These are phyloP conservation scores for Steinernema feltiae DNA, from an alignment of 1,140 invertebrate species.

Conservation along the genomic window DNA sequence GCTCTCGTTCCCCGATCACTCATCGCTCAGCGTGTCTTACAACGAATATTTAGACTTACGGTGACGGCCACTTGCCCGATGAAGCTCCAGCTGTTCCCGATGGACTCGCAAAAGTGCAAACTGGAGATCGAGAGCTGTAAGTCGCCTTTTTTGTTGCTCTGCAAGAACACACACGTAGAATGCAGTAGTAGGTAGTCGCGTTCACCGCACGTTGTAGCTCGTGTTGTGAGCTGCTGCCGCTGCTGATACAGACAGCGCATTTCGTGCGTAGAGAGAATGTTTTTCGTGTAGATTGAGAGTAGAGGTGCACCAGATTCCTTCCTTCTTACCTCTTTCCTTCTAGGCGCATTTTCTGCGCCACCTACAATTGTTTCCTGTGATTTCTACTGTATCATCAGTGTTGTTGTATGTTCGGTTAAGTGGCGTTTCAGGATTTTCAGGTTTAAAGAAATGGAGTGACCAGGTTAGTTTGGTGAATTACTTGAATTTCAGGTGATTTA, in stretches of 20 bases:
- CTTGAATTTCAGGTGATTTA: neutral
- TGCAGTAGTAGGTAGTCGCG: too few relatives aligned
- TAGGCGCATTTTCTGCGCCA: slow-evolving; percentile 7
- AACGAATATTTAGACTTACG: slow-evolving; percentile 69
- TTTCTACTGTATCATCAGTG: neutral
- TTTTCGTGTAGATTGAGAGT: neutral
- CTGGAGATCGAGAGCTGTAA: slow-evolving; percentile 63
- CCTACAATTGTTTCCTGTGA: neutral
- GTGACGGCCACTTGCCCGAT: slow-evolving; percentile 95
- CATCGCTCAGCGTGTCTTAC: too few relatives aligned
- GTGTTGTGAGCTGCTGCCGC: neutral
- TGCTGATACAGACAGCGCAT: neutral
- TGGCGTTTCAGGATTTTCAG: neutral
- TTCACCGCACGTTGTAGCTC: slow-evolving; percentile 1
- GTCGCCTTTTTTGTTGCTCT: slow-evolving; percentile 40
- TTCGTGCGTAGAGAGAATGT: neutral
- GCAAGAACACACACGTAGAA: too few relatives aligned
- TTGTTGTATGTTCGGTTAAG: neutral
- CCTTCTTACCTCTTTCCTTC: neutral
- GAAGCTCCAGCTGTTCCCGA: slow-evolving; percentile 89
- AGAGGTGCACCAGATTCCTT: slow-evolving; percentile 50
- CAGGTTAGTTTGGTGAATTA: neutral
- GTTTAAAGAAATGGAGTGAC: neutral
- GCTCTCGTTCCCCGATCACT: neutral
- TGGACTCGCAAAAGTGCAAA: slow-evolving; percentile 70